These are phyloP conservation scores for Caenorhabditis drosophilae DNA, from an alignment of 2,888 invertebrate genomes.

Conservation along the genomic window DNA sequence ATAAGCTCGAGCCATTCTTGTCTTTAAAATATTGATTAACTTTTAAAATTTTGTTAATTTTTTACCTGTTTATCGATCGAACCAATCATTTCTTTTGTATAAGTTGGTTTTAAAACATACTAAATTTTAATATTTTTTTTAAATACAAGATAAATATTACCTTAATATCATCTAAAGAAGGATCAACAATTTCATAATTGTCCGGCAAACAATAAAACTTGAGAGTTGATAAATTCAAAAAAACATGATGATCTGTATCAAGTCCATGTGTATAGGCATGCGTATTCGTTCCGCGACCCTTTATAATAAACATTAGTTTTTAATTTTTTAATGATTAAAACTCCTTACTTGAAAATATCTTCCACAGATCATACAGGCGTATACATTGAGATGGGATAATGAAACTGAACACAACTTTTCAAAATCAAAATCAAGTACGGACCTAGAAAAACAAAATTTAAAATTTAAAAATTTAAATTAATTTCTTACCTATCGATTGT, in stretches of 20 bases:
- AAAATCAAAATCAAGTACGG: constrained; percentile 97
- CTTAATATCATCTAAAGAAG: constrained; percentile 92
- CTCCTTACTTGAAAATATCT: constrained; percentile 84
- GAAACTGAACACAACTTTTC: constrained; percentile 98
- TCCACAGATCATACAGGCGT: constrained; percentile 97
- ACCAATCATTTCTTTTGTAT: constrained; percentile 82
- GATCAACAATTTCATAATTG: constrained; percentile 97
- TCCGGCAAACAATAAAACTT: constrained; percentile 98
- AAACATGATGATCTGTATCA: constrained; percentile 96
- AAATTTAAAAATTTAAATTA: constrained; percentile 87
- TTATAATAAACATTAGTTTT: constrained; percentile 50
- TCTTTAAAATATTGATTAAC: constrained; percentile 58
- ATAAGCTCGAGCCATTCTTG: constrained; percentile 89
- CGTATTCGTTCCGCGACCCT: constrained; percentile 94
- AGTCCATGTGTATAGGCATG: constrained; percentile 99
- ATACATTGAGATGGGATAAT: constrained; percentile 95
- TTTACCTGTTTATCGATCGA: constrained; percentile 76
- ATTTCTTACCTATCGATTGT: constrained; percentile 92
- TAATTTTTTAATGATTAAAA: neutral
- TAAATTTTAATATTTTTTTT: constrained; percentile 57
- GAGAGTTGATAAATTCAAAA: constrained; percentile 87
- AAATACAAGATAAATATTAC: constrained; percentile 60
- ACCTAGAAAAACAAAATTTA: constrained; percentile 71
- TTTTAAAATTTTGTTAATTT: neutral
- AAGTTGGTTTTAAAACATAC: constrained; percentile 96